These are phyloP conservation scores for Amia ocellicauda DNA, from an alignment of 2,113 vertebrate genomes.

Conservation along the genomic window DNA sequence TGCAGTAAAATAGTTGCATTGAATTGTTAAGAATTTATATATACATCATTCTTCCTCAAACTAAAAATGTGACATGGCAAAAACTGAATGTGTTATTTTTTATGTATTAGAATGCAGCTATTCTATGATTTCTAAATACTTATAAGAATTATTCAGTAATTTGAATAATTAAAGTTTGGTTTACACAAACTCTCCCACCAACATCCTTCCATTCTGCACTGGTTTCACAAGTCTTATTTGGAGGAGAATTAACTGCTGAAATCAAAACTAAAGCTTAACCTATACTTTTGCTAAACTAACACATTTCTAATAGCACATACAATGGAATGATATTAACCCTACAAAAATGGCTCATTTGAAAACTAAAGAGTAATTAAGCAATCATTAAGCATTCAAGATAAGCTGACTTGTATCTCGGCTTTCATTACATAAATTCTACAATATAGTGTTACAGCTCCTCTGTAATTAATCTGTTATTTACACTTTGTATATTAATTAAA, in stretches of 20 bases:
- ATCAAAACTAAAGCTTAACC: slow-evolving; percentile 42
- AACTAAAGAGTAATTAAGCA: slow-evolving; percentile 30
- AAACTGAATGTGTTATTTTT: too few species aligned
- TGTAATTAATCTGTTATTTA: slow-evolving; percentile 58
- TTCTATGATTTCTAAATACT: slow-evolving; percentile 3
- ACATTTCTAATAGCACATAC: slow-evolving; percentile 37
- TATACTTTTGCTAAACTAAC: slow-evolving; percentile 33
- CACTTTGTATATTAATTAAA: slow-evolving; percentile 39
- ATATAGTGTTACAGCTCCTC: slow-evolving; percentile 48
- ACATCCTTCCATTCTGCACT: slow-evolving; percentile 44
- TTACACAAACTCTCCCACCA: slow-evolving; percentile 43
- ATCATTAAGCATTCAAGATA: slow-evolving; percentile 26
- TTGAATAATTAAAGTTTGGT: slow-evolving; percentile 45
- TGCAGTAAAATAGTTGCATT: too few species aligned
- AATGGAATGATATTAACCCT: slow-evolving; percentile 38
- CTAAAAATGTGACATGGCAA: background rate
- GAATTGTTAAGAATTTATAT: too few species aligned
- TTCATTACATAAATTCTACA: slow-evolving; percentile 51
- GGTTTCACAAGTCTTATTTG: slow-evolving; percentile 39
- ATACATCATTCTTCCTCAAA: too few species aligned
- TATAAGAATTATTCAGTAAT: slow-evolving; percentile 25
- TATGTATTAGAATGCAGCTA: background rate
- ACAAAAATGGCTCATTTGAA: slow-evolving; percentile 34
- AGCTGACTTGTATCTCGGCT: slow-evolving; percentile 36
- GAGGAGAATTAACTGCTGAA: slow-evolving; percentile 47